A percentile compares a stretch with the other conserved stretches of the same genome.
Evolutionary conservation across 2,113 vertebrate species (phyloP).

Genomic region (Natator depressus): DNA sequence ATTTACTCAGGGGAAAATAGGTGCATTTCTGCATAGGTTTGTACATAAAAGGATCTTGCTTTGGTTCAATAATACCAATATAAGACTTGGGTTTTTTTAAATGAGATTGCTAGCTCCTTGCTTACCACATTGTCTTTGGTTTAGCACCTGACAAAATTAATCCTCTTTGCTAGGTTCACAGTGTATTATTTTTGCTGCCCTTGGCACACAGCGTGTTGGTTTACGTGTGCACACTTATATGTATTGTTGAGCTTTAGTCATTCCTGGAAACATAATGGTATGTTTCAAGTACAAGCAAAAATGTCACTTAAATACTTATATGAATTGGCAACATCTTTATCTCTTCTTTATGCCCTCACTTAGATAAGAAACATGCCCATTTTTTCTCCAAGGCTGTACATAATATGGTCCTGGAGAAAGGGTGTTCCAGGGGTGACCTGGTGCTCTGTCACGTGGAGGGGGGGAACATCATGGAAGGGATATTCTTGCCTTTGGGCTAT

Average conservation of each 20-base stretch:
- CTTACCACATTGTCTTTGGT: neutral
- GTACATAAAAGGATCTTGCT: neutral
- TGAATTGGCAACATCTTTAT: conserved; percentile 16
- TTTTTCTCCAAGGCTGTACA: neutral
- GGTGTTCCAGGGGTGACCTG: neutral
- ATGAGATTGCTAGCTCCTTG: neutral
- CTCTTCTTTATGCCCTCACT: neutral
- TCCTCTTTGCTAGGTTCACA: neutral
- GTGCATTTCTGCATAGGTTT: neutral
- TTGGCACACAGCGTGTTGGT: conserved; percentile 3
- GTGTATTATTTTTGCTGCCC: neutral
- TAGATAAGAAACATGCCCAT: neutral
- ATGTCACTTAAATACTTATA: neutral
- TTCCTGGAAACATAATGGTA: conserved; percentile 47
- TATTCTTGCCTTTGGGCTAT: neutral
- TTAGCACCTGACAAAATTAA: conserved; percentile 3
- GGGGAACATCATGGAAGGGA: neutral
- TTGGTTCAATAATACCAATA: neutral
- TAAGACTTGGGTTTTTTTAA: neutral
- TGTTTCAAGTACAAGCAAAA: conserved; percentile 35
- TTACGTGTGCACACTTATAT: neutral
- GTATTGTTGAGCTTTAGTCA: conserved; percentile 4
- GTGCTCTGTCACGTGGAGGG: neutral
- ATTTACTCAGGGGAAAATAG: neutral
- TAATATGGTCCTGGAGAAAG: neutral